Percentiles rank a stretch among this genome's conserved stretches.
Evolutionary conservation across 1,140 invertebrate genomes (phyloP).

Genomic region (Hesperophylax magnus): DNA sequence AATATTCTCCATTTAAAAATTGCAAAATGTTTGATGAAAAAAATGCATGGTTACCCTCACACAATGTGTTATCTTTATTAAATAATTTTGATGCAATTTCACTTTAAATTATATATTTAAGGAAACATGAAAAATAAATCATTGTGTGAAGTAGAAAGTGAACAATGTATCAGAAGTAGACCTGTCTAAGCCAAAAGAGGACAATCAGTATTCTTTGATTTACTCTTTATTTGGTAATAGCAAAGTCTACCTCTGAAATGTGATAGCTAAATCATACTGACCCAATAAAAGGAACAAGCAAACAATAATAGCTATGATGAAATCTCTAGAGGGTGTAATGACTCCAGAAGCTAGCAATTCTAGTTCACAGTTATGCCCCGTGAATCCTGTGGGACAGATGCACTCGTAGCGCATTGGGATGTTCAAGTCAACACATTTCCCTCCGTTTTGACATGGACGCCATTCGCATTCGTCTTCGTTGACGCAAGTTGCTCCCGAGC

Average conservation of each 20-base stretch:
- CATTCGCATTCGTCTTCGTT: slow-evolving; percentile 84
- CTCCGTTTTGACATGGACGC: slow-evolving; percentile 81
- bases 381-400: slow-evolving; percentile 81
- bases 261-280: slow-evolving; percentile 70
- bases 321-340: slow-evolving; percentile 85
- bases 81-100: no score
- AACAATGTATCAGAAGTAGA: no score
- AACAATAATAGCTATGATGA: slow-evolving; percentile 85
- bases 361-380: slow-evolving; percentile 84
- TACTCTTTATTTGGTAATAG: no score
- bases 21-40: no score
- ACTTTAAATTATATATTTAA: no score
- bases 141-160: no score
- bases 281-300: slow-evolving; percentile 83
- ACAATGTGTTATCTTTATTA: no score
- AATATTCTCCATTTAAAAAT: no score
- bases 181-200: no score
- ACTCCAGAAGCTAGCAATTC: slow-evolving; percentile 81
- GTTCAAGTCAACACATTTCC: slow-evolving; percentile 79
- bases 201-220: no score
- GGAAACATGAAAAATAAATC: no score
- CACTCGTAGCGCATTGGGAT: slow-evolving; percentile 82
- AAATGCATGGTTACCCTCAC: no score
- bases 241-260: background rate
- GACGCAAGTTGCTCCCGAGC: slow-evolving; percentile 75